Percentiles rank a stretch among this genome's conserved stretches.
Conservation (phyloP, 2,888 invertebrate genomes). For the Schizotus pectinicornis region DNA sequence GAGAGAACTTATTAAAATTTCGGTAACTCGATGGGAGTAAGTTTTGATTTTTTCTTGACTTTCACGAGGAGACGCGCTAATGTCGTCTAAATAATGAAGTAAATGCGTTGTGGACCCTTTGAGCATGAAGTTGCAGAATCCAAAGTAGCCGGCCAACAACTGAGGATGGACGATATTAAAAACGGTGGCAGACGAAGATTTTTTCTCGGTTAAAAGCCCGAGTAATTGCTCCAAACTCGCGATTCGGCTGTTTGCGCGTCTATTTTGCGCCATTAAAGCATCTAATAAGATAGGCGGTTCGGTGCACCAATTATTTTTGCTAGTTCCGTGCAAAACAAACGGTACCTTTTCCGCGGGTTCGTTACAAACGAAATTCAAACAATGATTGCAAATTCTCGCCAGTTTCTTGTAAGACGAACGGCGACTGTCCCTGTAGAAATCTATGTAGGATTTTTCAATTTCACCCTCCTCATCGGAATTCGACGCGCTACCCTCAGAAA, state of each 20-base stretch:
- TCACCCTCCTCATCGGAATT: constrained; percentile 47
- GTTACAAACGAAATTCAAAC: constrained; percentile 52
- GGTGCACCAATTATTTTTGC: constrained; percentile 53
- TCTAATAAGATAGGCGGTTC: constrained; percentile 48
- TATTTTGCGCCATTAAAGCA: constrained; percentile 52
- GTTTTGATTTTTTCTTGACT: constrained; percentile 62
- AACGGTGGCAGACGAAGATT: constrained; percentile 46
- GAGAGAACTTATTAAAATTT: constrained; percentile 59
- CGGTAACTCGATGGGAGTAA: constrained; percentile 63
- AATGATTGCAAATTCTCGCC: constrained; percentile 45
- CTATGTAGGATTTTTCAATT: constrained; percentile 50
- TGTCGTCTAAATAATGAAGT: constrained; percentile 65
- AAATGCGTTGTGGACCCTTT: constrained; percentile 57
- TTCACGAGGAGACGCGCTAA: constrained; percentile 60
- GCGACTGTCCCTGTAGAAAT: constrained; percentile 48
- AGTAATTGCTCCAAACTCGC: constrained; percentile 54
- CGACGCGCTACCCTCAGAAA: constrained; percentile 31
- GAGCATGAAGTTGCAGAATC: constrained; percentile 55
- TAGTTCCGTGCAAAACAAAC: constrained; percentile 36
- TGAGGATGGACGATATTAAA: constrained; percentile 60
- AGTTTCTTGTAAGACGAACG: constrained; percentile 38
- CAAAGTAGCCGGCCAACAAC: constrained; percentile 63
- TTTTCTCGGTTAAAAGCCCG: constrained; percentile 44
- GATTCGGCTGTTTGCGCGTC: constrained; percentile 49
- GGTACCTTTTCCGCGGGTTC: constrained; percentile 50